Percentiles rank a stretch among this genome's conserved stretches.
phyloP scores from a whole-genome alignment of 2,797 vertebrate species.

The Halcyon leucocephala region DNA sequence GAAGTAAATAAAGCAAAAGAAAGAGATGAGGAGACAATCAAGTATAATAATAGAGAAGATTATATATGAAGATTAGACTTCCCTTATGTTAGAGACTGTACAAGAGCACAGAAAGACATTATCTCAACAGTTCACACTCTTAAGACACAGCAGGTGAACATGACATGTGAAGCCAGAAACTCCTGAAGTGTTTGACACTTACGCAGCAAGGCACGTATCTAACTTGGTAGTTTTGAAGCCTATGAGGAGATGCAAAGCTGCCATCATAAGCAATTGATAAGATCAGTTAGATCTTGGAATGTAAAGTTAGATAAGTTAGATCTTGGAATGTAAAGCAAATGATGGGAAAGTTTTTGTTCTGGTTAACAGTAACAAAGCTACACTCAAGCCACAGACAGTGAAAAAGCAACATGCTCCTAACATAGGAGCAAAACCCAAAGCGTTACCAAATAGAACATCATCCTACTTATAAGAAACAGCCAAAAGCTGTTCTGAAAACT shows the following conservation, averaged over 20 bases:
- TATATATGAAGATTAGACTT: not conserved
- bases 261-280: not conserved
- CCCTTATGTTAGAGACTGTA: not conserved
- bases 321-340: not conserved
- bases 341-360: not conserved
- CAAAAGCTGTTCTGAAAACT: not conserved
- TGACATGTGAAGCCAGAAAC: not conserved
- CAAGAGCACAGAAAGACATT: not conserved
- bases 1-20: not conserved
- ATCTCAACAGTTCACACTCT: not conserved
- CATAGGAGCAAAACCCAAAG: not conserved
- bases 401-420: not conserved
- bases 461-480: fast-evolving
- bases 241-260: not conserved
- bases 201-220: not conserved
- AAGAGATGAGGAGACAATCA: not conserved
- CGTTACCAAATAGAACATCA: not conserved
- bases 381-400: not conserved
- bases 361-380: not conserved
- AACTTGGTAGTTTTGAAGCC: not conserved
- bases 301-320: not conserved
- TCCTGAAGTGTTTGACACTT: not conserved
- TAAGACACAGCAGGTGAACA: not conserved
- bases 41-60: not conserved
- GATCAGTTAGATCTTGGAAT: not conserved